phyloP scores from a whole-genome alignment of 2,797 vertebrate species.

The Natrix natrix region DNA sequence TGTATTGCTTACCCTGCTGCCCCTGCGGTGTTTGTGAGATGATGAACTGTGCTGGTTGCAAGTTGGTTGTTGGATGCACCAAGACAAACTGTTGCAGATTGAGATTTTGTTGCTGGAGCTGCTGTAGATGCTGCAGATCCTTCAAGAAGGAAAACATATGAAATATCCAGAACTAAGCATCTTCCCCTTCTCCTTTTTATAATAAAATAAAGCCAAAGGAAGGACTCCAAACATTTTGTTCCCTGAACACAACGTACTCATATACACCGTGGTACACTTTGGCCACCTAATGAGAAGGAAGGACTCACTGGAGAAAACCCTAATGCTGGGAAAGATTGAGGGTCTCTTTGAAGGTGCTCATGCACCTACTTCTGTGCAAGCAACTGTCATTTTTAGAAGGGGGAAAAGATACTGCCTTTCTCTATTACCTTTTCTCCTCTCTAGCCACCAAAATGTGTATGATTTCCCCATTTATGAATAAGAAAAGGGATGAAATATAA shows the following conservation, averaged over 20 bases:
- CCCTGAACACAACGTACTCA: background rate
- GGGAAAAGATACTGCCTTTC: background rate
- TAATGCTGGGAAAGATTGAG: too few species aligned
- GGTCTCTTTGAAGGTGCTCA: background rate
- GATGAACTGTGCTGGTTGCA: conserved; percentile 96
- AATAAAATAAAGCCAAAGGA: background rate
- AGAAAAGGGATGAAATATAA: background rate
- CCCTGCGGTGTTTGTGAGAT: conserved; percentile 95
- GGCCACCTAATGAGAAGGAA: too few species aligned
- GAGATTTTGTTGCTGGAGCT: conserved; percentile 94
- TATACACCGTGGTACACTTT: background rate
- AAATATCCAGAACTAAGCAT: conserved; percentile 45
- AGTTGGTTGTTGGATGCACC: conserved; percentile 91
- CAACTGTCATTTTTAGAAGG: background rate
- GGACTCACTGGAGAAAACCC: too few species aligned
- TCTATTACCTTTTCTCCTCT: background rate
- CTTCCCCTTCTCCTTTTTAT: background rate
- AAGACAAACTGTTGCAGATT: conserved; percentile 97
- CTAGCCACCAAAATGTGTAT: background rate
- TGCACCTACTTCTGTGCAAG: background rate
- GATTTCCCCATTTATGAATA: background rate
- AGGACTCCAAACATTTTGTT: conserved; percentile 1
- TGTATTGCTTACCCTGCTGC: conserved; percentile 85
- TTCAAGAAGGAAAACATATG: conserved; percentile 61
- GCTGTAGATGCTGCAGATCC: conserved; percentile 85